Conservation (phyloP, 2,888 invertebrate genomes). For the Microplitis deprimator region DNA sequence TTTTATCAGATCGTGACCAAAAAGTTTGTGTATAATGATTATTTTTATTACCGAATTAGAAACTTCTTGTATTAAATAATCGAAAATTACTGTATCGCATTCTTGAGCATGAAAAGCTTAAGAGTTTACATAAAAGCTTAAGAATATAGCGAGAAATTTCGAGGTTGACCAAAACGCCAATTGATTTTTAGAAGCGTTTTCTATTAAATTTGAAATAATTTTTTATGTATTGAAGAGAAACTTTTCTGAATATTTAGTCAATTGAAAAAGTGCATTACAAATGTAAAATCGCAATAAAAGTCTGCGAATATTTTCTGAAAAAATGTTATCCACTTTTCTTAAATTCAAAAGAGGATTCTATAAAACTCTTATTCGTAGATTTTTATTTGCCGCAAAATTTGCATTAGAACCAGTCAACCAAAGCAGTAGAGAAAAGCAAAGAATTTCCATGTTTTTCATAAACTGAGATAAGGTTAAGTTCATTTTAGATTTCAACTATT, state of each 20-base stretch:
- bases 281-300: constrained; percentile 49
- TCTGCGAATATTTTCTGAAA: constrained; percentile 22
- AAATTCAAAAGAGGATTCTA: constrained; percentile 40
- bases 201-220: no score
- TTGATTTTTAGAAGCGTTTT: no score
- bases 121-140: no score
- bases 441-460: constrained; percentile 59
- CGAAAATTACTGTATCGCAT: no score
- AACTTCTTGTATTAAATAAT: no score
- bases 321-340: constrained; percentile 47
- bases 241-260: constrained; percentile 49
- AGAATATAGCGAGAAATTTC: no score
- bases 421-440: constrained; percentile 42
- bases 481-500: constrained; percentile 40
- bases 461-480: constrained; percentile 47
- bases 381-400: constrained; percentile 50
- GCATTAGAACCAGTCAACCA: constrained; percentile 50
- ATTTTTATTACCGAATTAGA: no score
- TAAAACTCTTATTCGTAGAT: constrained; percentile 26
- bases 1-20: no score
- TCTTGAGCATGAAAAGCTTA: no score
- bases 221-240: constrained; percentile 41
- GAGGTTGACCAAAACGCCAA: no score
- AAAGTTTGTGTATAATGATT: no score
- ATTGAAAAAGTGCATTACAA: constrained; percentile 50